Percentiles rank a stretch among this genome's conserved stretches.
Conservation (phyloP, 2,113 vertebrate genomes). For the Odocoileus virginianus region DNA sequence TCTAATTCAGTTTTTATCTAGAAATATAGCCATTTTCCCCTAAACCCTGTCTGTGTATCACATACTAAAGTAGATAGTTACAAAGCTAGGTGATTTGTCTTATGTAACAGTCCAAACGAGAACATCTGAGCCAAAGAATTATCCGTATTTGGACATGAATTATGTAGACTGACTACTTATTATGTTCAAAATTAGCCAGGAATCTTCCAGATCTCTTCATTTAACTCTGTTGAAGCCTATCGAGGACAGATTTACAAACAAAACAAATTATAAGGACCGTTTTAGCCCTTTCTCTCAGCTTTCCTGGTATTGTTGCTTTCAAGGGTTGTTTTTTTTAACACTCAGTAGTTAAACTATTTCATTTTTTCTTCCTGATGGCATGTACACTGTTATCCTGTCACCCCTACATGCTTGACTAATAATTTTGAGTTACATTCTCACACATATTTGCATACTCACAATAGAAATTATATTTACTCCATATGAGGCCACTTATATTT, state of each 20-base stretch:
- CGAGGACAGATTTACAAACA: not conserved
- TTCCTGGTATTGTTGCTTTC: not conserved
- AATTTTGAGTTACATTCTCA: not conserved
- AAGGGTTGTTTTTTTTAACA: not conserved
- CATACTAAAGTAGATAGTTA: not conserved
- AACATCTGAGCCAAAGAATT: not conserved
- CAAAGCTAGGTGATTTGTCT: not conserved
- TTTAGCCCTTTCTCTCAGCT: not conserved
- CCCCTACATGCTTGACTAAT: not conserved
- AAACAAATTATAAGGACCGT: not conserved
- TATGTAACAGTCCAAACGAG: not conserved
- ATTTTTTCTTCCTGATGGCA: not conserved
- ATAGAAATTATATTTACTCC: not conserved
- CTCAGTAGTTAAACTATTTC: conserved; percentile 8
- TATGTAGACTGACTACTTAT: not conserved
- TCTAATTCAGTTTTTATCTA: conserved; percentile 16
- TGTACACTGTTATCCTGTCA: not conserved
- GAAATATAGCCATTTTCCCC: not conserved
- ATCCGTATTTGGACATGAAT: not conserved
- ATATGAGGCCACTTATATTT: not conserved
- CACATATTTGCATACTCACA: not conserved
- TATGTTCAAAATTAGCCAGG: not conserved
- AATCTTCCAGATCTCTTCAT: not conserved
- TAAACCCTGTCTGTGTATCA: not conserved
- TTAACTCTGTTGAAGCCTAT: not conserved